Evolutionary conservation across 1,140 invertebrate species (phyloP).

Genomic region (Eulimnadia texana): DNA sequence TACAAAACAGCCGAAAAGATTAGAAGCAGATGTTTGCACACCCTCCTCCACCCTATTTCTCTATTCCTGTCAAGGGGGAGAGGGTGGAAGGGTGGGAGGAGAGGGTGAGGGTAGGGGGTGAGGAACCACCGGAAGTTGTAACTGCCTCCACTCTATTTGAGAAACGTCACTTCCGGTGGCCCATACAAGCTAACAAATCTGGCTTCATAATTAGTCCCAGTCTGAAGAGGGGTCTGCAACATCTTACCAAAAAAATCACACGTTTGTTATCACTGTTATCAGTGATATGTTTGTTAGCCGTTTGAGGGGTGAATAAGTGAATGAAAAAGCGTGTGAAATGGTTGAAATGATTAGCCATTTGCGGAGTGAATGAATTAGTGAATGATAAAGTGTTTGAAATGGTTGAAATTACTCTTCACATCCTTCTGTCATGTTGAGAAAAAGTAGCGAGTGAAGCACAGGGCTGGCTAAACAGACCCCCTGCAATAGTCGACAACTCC

Average conservation of each 20-base stretch:
- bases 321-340: too few species aligned
- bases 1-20: too few species aligned
- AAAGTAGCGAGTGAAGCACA: constrained; percentile 2
- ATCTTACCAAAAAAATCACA: too few species aligned
- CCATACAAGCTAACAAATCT: background rate
- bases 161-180: constrained; percentile 11
- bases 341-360: too few species aligned
- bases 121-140: constrained; percentile 6
- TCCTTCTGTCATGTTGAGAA: constrained; percentile 26
- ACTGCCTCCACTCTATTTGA: background rate
- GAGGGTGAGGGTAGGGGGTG: constrained; percentile 1
- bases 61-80: constrained; percentile 11
- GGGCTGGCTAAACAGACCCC: constrained; percentile 11
- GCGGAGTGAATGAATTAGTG: too few species aligned
- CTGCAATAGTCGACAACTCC: constrained; percentile 10
- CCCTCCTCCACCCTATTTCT: background rate
- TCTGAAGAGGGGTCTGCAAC: too few species aligned
- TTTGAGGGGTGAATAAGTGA: too few species aligned
- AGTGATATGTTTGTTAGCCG: too few species aligned
- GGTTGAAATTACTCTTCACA: constrained; percentile 28
- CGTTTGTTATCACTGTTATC: too few species aligned
- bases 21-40: constrained; percentile 1
- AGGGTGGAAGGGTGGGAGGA: background rate
- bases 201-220: background rate
- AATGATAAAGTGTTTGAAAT: too few species aligned